Evolutionary conservation across 2,113 vertebrate genomes (phyloP).

Genomic region (Ceyx margarethae): DNA sequence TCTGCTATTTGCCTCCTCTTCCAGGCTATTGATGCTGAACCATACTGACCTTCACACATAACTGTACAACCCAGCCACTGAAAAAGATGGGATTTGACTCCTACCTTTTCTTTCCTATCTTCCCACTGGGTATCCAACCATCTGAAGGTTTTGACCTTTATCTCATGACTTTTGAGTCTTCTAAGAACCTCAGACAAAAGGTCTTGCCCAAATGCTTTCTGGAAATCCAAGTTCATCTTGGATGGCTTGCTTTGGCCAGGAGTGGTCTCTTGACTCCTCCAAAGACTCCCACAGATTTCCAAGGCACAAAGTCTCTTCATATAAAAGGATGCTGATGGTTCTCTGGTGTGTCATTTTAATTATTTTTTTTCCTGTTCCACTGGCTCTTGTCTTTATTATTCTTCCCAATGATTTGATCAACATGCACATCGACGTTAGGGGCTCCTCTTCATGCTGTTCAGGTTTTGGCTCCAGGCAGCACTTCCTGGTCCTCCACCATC

Average conservation of each 20-base stretch:
- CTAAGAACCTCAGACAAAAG: not conserved
- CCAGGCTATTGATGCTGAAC: not conserved
- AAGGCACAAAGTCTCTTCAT: not conserved
- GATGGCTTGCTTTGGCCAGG: not conserved
- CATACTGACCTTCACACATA: not conserved
- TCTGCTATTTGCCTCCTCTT: accelerated
- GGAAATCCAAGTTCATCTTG: not conserved
- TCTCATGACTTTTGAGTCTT: not conserved
- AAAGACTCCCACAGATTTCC: not conserved
- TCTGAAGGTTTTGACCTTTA: not conserved
- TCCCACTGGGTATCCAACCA: not conserved
- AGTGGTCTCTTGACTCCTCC: not conserved
- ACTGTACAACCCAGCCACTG: not conserved
- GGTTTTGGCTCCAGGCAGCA: not conserved
- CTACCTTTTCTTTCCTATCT: not conserved
- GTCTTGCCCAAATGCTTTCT: not conserved
- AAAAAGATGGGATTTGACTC: not conserved
- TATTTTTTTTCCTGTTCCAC: not conserved
- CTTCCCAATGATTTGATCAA: not conserved
- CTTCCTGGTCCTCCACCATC: accelerated
- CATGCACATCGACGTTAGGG: accelerated
- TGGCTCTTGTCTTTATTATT: not conserved
- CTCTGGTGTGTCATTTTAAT: accelerated
- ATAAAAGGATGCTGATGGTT: not conserved
- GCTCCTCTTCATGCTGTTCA: not conserved